Evolutionary conservation across 2,113 vertebrate genomes (phyloP), one percentile per base, ranked within the genome.

Genomic region (Loxodonta africana): DNA sequence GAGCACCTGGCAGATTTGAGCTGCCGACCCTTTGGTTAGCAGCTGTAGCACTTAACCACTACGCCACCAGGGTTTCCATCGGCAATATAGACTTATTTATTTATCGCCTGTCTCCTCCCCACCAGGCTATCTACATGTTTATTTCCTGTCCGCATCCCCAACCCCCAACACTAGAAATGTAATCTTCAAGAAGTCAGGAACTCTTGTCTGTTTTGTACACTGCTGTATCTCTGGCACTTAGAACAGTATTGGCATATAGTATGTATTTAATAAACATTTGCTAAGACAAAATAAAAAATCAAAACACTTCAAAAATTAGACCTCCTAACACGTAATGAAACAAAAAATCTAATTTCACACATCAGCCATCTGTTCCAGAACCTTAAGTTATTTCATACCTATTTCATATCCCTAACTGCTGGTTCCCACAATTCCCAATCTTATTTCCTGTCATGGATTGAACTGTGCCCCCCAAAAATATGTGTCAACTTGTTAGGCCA

Each of bases 281-380:
- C 41, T 48, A 53, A 81, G 41, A 80, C 77, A 8, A 62, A 86
- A 74, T 48, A 60, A 69, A 91, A 88, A 93, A 65, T 62, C 21
- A 60, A 94, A 97, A 73, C 7, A 60, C 28, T 88, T 93, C 10
- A 74, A 89, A 93, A 91, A 46, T 86, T 23, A 60, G 77, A 53
- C 46, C 41, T 48, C 86, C 8, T 69, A 81, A 67, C 1, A 65
- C 11, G 21, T 37, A 83, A 77, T 2, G 6, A n/a, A 91, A 21
- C 11, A 41, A 53, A 74, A 91, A 85, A 18, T 57, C 60, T 87
- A n/a, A 88, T 88, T 90, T 85, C 76, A 48, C 17, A 88, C 33
- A 60, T 57, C 14, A 53, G 23, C 20, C 28, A 91, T 44, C 76
- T 96, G 53, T 77, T 83, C 12, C 33, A 93, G 60, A 91, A 60